These are phyloP conservation scores for Toxotes chatareus DNA, from an alignment of 2,113 vertebrate species.

Conservation along the genomic window DNA sequence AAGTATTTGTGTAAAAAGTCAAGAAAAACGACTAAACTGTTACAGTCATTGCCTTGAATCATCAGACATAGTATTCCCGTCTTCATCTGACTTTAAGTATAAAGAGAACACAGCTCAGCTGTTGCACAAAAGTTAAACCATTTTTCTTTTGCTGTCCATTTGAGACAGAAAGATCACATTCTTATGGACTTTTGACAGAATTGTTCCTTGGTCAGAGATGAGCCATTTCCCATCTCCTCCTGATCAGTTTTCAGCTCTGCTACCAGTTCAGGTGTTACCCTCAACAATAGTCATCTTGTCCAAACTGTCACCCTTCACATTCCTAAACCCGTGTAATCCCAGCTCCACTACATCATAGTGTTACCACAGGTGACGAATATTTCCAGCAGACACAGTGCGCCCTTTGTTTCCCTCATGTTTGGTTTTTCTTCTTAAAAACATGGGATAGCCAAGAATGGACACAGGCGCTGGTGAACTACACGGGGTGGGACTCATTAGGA, in stretches of 20 bases:
- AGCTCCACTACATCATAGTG: slow-evolving; percentile 73
- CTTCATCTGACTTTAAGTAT: not conserved
- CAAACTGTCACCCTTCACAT: slow-evolving; percentile 71
- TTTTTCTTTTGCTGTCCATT: not conserved
- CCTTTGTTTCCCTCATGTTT: slow-evolving; percentile 73
- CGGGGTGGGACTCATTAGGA: slow-evolving; percentile 31
- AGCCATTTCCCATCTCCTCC: slow-evolving; percentile 45
- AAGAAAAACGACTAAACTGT: not conserved
- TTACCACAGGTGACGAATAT: slow-evolving; percentile 76
- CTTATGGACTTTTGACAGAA: not conserved
- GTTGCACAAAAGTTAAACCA: not conserved
- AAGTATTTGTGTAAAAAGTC: not conserved
- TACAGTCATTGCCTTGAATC: not conserved
- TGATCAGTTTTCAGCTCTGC: slow-evolving; percentile 60
- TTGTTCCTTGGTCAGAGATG: slow-evolving; percentile 44
- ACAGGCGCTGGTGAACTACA: slow-evolving; percentile 41
- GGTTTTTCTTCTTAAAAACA: slow-evolving; percentile 59
- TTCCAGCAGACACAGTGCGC: slow-evolving; percentile 66
- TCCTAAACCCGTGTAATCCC: slow-evolving; percentile 75
- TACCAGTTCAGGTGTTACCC: slow-evolving; percentile 68
- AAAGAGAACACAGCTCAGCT: not conserved
- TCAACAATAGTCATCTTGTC: slow-evolving; percentile 77
- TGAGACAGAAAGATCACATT: slow-evolving; percentile 16
- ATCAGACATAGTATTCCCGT: not conserved
- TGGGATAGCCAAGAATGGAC: slow-evolving; percentile 47